A percentile compares a stretch with the other conserved stretches of the same genome.
Conservation (phyloP, 2,888 invertebrate species). For the Leuctra nigra region DNA sequence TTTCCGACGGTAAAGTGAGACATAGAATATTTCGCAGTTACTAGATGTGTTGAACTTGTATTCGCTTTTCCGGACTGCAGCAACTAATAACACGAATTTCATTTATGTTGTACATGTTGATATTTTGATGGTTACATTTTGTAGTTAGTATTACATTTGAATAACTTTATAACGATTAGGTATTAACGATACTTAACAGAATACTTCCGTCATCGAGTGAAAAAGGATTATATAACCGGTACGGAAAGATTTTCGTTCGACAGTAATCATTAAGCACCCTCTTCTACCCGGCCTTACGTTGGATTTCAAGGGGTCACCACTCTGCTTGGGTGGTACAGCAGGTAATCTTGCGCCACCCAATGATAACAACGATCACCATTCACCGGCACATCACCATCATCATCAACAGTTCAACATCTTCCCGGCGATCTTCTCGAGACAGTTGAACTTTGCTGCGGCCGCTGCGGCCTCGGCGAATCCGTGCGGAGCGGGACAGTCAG, state of each 20-base stretch:
- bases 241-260: neutral
- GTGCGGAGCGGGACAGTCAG: constrained; percentile 17
- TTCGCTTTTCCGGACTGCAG: too few relatives aligned
- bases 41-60: too few relatives aligned
- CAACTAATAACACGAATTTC: too few relatives aligned
- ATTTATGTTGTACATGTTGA: too few relatives aligned
- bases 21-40: too few relatives aligned
- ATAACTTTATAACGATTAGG: too few relatives aligned
- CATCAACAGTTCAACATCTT: constrained; percentile 83
- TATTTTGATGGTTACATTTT: too few relatives aligned
- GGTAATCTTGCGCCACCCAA: constrained; percentile 48
- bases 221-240: too few relatives aligned
- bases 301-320: constrained; percentile 31
- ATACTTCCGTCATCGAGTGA: too few relatives aligned
- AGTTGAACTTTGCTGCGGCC: constrained; percentile 71
- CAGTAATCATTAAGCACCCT: constrained; percentile 9
- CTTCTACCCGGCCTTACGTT: constrained; percentile 29
- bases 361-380: constrained; percentile 46
- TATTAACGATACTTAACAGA: too few relatives aligned
- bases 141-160: too few relatives aligned
- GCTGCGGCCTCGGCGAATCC: constrained; percentile 33
- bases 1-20: too few relatives aligned
- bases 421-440: constrained; percentile 84
- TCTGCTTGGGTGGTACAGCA: constrained; percentile 17
- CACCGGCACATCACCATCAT: constrained; percentile 47